Conservation (phyloP, 2,113 vertebrate species). For the Mus musculus region DNA sequence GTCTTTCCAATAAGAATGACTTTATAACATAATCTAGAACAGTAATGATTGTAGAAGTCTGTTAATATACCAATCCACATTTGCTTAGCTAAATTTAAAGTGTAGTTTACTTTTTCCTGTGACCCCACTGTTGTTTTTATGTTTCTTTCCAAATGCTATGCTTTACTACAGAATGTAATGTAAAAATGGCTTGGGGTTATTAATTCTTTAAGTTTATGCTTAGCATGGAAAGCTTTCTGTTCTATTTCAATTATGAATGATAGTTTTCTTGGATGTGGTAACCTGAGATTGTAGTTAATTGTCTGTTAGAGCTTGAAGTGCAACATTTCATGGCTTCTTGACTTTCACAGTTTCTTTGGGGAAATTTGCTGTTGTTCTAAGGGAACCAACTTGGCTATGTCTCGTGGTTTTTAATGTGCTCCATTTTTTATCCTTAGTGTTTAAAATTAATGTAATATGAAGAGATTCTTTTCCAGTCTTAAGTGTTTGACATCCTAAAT, state of each 20-base stretch:
- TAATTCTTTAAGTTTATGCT: not conserved
- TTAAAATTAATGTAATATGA: not conserved
- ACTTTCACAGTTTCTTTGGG: not conserved
- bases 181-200: not conserved
- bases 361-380: not conserved
- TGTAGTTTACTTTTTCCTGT: not conserved
- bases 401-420: not conserved
- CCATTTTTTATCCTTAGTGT: not conserved
- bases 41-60: not conserved
- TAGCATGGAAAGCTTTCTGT: not conserved
- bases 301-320: not conserved
- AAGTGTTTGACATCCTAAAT: not conserved
- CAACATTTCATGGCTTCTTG: not conserved
- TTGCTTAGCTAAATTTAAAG: not conserved
- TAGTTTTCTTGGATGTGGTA: not conserved
- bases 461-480: not conserved
- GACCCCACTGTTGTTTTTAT: not conserved
- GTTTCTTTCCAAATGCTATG: not conserved
- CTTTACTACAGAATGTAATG: too few species aligned
- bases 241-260: not conserved
- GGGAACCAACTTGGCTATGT: not conserved
- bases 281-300: not conserved
- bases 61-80: not conserved
- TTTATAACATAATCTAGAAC: too few species aligned
- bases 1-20: too few species aligned